These are phyloP conservation scores for Drosophila macrospina DNA, from an alignment of 2,888 invertebrate genomes.

Conservation along the genomic window DNA sequence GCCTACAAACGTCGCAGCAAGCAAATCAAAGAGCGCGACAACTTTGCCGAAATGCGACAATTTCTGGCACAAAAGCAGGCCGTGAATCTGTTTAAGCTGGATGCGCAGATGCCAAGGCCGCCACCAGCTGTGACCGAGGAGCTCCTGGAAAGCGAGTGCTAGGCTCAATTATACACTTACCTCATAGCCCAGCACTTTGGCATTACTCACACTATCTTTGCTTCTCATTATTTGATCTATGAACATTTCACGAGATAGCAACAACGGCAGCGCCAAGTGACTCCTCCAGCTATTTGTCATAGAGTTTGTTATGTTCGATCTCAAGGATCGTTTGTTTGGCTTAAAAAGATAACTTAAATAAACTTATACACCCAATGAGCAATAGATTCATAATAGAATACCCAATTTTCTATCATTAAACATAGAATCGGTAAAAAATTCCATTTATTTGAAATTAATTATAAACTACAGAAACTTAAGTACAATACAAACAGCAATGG, in stretches of 20 bases:
- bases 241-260: slow-evolving; percentile 53
- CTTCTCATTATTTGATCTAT: slow-evolving; percentile 47
- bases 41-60: slow-evolving; percentile 84
- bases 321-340: too few species aligned
- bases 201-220: slow-evolving; percentile 48
- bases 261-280: slow-evolving; percentile 30
- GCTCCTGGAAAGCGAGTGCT: slow-evolving; percentile 80
- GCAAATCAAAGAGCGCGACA: slow-evolving; percentile 80
- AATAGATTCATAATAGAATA: too few species aligned
- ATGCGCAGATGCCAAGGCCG: slow-evolving; percentile 50
- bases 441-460: slow-evolving; percentile 56
- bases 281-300: slow-evolving; percentile 22
- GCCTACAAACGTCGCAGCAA: slow-evolving; percentile 71
- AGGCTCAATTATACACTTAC: slow-evolving; percentile 13
- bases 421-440: slow-evolving; percentile 39
- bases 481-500: slow-evolving; percentile 73
- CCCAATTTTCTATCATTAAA: too few species aligned
- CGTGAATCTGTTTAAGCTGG: slow-evolving; percentile 82
- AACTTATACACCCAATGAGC: not conserved
- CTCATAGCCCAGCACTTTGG: not conserved
- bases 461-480: slow-evolving; percentile 67
- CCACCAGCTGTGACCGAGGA: slow-evolving; percentile 72
- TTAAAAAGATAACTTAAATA: too few species aligned
- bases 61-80: slow-evolving; percentile 84
- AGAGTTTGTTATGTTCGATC: slow-evolving; percentile 31